Conservation (phyloP, 2,888 invertebrate species). For the Pristionchus entomophagus region DNA sequence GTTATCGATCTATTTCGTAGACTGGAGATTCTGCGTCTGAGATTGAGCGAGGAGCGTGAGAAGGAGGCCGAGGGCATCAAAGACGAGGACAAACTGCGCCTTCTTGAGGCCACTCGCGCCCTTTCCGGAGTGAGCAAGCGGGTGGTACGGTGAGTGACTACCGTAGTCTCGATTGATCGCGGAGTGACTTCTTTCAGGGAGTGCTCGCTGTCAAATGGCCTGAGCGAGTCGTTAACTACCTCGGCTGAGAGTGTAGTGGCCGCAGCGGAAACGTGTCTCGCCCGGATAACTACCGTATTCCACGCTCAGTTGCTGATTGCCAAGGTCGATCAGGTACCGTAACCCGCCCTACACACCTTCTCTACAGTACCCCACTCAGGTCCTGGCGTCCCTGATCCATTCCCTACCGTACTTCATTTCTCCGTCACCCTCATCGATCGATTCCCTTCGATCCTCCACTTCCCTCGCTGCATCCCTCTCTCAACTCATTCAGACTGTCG, state of each 20-base stretch:
- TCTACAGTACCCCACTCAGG: background rate
- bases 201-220: background rate
- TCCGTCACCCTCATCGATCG: background rate
- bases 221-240: background rate
- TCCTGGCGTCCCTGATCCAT: background rate
- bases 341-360: background rate
- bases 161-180: background rate
- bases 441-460: constrained; percentile 4
- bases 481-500: constrained; percentile 33
- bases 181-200: background rate
- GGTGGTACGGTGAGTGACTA: constrained; percentile 4
- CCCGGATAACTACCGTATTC: constrained; percentile 38
- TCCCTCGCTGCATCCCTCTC: constrained; percentile 40
- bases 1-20: background rate
- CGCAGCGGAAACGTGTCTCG: background rate
- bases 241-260: background rate
- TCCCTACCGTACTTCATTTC: constrained; percentile 9
- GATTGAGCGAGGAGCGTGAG: constrained; percentile 25
- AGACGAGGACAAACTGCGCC: background rate
- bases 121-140: background rate
- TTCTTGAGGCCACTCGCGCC: background rate
- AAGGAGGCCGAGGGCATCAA: constrained; percentile 17
- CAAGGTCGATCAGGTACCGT: constrained; percentile 42
- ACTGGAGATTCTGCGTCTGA: constrained; percentile 24
- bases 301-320: constrained; percentile 38